Percentiles rank a stretch among this genome's conserved stretches.
Evolutionary conservation across 2,797 vertebrate genomes (phyloP).

Genomic region (Melanotaenia boesemani): DNA sequence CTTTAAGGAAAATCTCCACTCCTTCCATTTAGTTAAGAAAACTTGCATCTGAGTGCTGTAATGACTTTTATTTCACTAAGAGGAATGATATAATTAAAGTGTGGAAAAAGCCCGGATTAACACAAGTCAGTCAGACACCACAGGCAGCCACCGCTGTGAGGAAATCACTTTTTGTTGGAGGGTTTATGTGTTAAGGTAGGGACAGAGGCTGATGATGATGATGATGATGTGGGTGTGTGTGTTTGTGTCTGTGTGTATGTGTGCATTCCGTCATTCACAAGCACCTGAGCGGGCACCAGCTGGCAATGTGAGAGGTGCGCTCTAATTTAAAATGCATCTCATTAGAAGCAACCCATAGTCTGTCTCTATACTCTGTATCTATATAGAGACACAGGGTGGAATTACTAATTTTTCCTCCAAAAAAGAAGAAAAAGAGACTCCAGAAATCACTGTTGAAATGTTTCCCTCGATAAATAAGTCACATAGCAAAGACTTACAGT

Average conservation of each 20-base stretch:
- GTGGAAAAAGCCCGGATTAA: conserved; percentile 66
- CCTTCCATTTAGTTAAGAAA: conserved; percentile 49
- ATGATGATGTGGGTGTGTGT: conserved; percentile 35
- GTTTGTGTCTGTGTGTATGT: conserved; percentile 37
- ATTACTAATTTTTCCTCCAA: conserved; percentile 58
- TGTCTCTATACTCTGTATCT: conserved; percentile 70
- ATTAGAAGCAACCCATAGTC: conserved; percentile 80
- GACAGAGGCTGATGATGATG: conserved; percentile 60
- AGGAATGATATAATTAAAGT: conserved; percentile 73
- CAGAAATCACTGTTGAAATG: conserved; percentile 47
- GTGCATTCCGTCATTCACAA: conserved; percentile 77
- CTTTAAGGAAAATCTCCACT: conserved; percentile 34
- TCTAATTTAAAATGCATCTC: conserved; percentile 84
- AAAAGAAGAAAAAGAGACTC: conserved; percentile 21
- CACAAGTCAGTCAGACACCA: conserved; percentile 62
- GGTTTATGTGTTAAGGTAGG: conserved; percentile 59
- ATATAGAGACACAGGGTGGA: conserved; percentile 67
- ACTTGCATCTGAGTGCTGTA: conserved; percentile 42
- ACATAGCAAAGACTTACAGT: conserved; percentile 36
- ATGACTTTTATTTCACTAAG: conserved; percentile 63
- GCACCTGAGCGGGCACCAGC: conserved; percentile 84
- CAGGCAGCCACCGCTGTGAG: conserved; percentile 29
- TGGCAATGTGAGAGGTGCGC: conserved; percentile 83
- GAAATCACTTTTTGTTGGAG: conserved; percentile 57
- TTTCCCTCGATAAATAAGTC: conserved; percentile 55